Conservation (phyloP, 2,797 vertebrate species). For the Gallinago solitaria region DNA sequence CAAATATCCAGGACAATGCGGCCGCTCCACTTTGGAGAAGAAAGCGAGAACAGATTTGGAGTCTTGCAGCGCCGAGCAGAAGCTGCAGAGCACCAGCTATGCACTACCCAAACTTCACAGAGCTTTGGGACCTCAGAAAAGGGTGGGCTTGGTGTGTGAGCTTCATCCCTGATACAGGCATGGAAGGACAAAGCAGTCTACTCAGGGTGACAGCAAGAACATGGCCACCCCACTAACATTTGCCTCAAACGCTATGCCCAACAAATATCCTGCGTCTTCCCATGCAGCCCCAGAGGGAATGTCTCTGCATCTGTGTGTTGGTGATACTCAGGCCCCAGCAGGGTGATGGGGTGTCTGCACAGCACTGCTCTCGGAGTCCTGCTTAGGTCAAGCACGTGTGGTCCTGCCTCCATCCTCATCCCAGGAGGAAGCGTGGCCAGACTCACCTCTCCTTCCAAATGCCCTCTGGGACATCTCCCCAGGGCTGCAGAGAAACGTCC, state of each 20-base stretch:
- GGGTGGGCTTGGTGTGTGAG: not conserved
- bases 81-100: not conserved
- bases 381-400: not conserved
- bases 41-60: not conserved
- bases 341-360: fast-evolving
- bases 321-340: not conserved
- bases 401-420: not conserved
- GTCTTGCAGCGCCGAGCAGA: not conserved
- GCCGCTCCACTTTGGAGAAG: not conserved
- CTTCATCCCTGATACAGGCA: not conserved
- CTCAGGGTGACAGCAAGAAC: not conserved
- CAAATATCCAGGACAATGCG: not conserved
- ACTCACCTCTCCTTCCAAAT: not conserved
- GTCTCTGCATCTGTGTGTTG: fast-evolving
- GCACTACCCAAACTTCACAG: not conserved
- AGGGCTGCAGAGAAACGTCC: not conserved
- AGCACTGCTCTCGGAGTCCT: not conserved
- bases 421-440: not conserved
- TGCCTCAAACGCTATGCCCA: fast-evolving
- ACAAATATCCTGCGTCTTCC: not conserved
- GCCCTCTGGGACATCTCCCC: not conserved
- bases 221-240: not conserved
- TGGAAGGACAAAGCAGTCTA: not conserved
- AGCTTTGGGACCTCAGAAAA: not conserved
- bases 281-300: fast-evolving